Evolutionary conservation across 2,888 invertebrate species (phyloP), one percentile per base, ranked within the genome.

Genomic region (Pyrochroa serraticornis): DNA sequence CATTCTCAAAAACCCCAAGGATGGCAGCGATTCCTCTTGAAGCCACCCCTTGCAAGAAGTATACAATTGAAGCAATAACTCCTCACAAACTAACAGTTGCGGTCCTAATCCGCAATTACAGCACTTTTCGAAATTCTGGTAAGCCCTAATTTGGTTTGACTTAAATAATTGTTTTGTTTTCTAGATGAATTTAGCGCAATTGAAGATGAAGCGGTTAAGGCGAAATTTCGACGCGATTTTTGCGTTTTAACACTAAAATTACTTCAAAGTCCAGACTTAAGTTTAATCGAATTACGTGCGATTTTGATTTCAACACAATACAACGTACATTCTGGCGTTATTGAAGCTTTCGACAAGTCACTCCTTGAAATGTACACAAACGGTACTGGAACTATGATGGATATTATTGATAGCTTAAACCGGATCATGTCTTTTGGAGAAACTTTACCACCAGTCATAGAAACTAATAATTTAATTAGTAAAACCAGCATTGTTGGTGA

Each of bases 221-320:
- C 88, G 10, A 84, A 84, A 72, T 84, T 87, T 62, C 83, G 90
- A 53, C 87, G 91, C 67, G 88, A 91, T 73, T 92, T 94, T 76
- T 91, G 92, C 79, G 87, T 92, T 77, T 82, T 91, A 5, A 84
- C 92, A 31, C 80, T 94, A 9, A 91, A 92, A 77, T 79, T 94
- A 22, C 87, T 93, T 64, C 91, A 92, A 85, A 89, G 89, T 66
- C 90, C 92, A 12, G 92, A 93, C 74, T 85, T 92, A 84, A 85
- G 88, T 56, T 85, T 90, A 63, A 84, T 83, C 67, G 88, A 88
- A 71, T 78, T 89, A 55, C 85, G 87, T 77, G 81, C 81, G 37
- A 79, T 88, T 60, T 77, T 92, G n/a, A 85, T 83, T 33, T 84
- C 85, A 65, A 83, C 83, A 0, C 84, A 85, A 60, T 87, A 85